Evolutionary conservation across 2,888 invertebrate genomes (phyloP).

Genomic region (Megastigmus dorsalis): DNA sequence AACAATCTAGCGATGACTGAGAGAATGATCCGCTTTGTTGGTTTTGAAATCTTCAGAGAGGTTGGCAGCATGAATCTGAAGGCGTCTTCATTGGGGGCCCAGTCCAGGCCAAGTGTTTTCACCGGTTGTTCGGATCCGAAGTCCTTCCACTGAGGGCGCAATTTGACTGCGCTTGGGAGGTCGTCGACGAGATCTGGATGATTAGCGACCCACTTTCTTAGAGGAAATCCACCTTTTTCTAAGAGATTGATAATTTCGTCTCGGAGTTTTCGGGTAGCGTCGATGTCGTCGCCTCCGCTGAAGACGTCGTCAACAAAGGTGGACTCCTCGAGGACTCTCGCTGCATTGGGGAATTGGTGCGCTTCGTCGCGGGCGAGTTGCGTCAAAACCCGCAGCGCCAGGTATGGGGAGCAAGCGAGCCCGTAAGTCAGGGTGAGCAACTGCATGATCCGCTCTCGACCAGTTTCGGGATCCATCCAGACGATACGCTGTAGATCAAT

Average conservation of each 20-base stretch:
- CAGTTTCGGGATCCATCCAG: not conserved
- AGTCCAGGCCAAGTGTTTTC: not conserved
- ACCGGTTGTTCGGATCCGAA: not conserved
- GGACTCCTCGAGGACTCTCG: not conserved
- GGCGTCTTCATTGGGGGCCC: no score
- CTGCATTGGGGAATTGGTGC: not conserved
- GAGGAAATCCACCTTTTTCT: not conserved
- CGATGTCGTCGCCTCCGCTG: not conserved
- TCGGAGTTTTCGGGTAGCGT: not conserved
- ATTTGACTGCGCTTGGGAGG: not conserved
- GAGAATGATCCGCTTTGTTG: no score
- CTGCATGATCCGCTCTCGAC: not conserved
- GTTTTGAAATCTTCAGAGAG: no score
- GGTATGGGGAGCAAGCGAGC: not conserved
- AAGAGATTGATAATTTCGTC: not conserved
- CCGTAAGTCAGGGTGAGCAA: constrained; percentile 10
- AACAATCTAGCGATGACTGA: no score
- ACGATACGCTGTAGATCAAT: not conserved
- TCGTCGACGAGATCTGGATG: not conserved
- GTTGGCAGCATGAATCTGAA: no score
- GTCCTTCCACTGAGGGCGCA: not conserved
- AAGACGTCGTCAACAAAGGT: constrained; percentile 20
- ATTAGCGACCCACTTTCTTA: constrained; percentile 5
- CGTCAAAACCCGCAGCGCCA: not conserved
- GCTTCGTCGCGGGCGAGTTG: constrained; percentile 19